phyloP scores from a whole-genome alignment of 1,140 invertebrate genomes.

The Pteromalus puparum region DNA sequence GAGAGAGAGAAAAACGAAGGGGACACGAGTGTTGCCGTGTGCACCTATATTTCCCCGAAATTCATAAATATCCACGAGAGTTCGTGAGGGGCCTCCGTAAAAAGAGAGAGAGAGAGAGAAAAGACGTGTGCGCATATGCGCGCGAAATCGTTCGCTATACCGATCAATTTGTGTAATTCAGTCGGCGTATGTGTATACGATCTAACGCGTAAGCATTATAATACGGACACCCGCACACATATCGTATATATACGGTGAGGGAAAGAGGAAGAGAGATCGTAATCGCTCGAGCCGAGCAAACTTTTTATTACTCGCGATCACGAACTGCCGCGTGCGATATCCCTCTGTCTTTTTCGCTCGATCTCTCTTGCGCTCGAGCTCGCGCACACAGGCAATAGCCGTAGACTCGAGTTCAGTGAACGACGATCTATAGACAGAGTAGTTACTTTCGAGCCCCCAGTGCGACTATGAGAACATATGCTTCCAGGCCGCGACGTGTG shows the following conservation, averaged over 20 bases:
- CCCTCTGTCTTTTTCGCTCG: background rate
- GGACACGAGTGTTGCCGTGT: background rate
- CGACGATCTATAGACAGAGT: constrained; percentile 35
- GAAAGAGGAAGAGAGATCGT: constrained; percentile 52
- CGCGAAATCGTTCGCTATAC: background rate
- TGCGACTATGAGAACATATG: background rate
- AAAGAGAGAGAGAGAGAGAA: constrained; percentile 5
- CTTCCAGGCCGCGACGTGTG: background rate
- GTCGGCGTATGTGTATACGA: constrained; percentile 23
- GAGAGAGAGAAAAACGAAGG: background rate
- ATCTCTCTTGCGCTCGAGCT: background rate
- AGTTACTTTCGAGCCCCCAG: background rate
- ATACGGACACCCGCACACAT: background rate
- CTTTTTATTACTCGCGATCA: constrained; percentile 65
- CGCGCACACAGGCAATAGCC: constrained; percentile 7
- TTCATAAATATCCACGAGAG: background rate
- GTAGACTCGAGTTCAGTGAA: constrained; percentile 41
- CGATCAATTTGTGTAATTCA: constrained; percentile 16
- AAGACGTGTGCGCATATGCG: background rate
- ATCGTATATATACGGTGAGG: background rate
- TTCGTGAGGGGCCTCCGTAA: constrained; percentile 16
- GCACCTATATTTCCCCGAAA: constrained; percentile 14
- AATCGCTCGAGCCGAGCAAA: constrained; percentile 56
- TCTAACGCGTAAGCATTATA: background rate
- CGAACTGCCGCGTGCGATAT: constrained; percentile 51